Evolutionary conservation across 2,113 vertebrate species (phyloP).

Genomic region (Sinocyclocheilus anshuiensis): DNA sequence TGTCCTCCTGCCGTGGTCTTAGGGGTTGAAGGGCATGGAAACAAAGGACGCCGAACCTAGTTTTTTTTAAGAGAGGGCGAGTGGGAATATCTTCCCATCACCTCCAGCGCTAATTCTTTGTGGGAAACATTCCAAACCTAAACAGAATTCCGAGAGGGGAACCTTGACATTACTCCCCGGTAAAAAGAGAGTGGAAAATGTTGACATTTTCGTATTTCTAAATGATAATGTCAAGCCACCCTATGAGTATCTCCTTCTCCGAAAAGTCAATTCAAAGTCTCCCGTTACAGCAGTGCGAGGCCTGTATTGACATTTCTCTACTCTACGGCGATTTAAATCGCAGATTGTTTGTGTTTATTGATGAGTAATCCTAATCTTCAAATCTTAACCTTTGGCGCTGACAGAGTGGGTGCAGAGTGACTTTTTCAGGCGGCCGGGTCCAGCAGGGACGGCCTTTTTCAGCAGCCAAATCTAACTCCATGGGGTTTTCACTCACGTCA

Average conservation of each 20-base stretch:
- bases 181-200: background rate
- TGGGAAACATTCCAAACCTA: background rate
- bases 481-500: background rate
- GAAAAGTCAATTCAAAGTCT: conserved; percentile 1
- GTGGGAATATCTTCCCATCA: background rate
- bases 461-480: conserved; percentile 19
- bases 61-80: background rate
- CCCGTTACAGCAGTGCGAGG: background rate
- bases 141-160: background rate
- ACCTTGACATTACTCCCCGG: background rate
- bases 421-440: conserved; percentile 39
- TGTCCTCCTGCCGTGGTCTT: conserved; percentile 43
- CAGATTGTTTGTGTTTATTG: conserved; percentile 43
- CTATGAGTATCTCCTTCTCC: background rate
- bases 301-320: conserved; percentile 29
- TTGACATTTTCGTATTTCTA: conserved; percentile 41
- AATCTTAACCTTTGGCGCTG: conserved; percentile 48
- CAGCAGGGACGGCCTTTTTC: conserved; percentile 30
- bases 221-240: conserved; percentile 46
- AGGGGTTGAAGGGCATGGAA: conserved; percentile 35
- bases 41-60: background rate
- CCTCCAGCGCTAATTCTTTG: background rate
- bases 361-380: conserved; percentile 20
- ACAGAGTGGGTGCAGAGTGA: conserved; percentile 29
- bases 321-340: conserved; percentile 34